Percentiles rank a stretch among this genome's conserved stretches.
Conservation (phyloP, 2,113 vertebrate genomes). For the Tylochromis polylepis region DNA sequence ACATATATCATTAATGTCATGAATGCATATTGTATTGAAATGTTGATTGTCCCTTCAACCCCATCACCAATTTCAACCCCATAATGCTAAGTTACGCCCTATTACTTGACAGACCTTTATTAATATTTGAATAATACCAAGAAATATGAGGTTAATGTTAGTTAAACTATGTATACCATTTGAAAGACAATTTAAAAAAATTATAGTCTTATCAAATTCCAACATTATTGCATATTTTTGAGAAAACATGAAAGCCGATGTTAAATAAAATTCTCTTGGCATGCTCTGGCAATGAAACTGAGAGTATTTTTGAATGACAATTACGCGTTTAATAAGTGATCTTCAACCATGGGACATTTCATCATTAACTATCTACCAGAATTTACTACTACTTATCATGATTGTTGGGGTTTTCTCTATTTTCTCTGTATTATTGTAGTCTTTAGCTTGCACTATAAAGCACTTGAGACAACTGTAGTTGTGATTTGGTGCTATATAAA, state of each 20-base stretch:
- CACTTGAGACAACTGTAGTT: neutral
- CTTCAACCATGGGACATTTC: neutral
- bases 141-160: neutral
- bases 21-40: neutral
- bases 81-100: neutral
- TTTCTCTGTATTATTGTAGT: neutral
- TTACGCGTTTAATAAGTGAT: neutral
- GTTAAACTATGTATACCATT: neutral
- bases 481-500: neutral
- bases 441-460: neutral
- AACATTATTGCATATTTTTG: neutral
- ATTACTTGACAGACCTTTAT: neutral
- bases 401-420: neutral
- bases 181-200: neutral
- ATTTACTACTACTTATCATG: neutral
- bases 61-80: neutral
- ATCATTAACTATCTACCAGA: neutral
- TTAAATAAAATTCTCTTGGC: neutral
- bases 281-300: neutral
- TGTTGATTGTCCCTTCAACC: neutral
- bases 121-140: neutral
- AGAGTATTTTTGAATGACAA: neutral
- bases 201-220: neutral
- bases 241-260: neutral
- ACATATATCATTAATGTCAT: neutral